Evolutionary conservation across 2,113 vertebrate genomes (phyloP), one percentile per base, ranked within the genome.

Genomic region (Alaudala cheleensis): DNA sequence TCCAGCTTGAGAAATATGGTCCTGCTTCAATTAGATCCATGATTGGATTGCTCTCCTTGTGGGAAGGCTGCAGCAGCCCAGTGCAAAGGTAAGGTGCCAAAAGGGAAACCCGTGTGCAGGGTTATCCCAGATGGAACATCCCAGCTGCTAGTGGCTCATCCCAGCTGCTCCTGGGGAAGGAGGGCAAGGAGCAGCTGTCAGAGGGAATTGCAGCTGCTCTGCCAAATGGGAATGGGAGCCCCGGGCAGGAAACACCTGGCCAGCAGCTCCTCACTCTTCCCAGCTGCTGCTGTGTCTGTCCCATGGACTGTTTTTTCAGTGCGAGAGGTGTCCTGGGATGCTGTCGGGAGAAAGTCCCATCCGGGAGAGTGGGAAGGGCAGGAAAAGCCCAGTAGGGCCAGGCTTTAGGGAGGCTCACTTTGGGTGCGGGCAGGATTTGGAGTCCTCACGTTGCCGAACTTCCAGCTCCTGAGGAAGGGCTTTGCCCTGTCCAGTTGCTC

Each of bases 401-500:
- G 31, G 34, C n/a, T 72, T 45, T 20, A 4, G 65, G 14, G 49
- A 23, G 28, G 39, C 20, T 73, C 11, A 0, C 5, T 31, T 26
- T 19, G 18, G 25, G 9, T 13, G 16, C 2, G 0, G n/a, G 39
- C 2, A 23, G 45, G 37, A 9, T 49, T 28, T 31, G 0, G 8
- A 21, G 19, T 47, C 25, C 40, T 56, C 3, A 1, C 0, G 2
- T 3, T 33, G 74, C 70, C 66, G 9, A 23, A 66, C 19, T 45
- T 14, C 1, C 26, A 22, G 29, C 53, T 61, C 29, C 54, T 14
- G 28, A 7, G 33, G 33, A 5, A 39, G 15, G 16, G 16, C 31
- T 67, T 18, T 61, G 33, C 7, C 51, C 28, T 5, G 53, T 25
- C 9, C 70, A 2, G 29, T 7, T 69, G 62, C 47, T 69, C 54